Percentiles rank a stretch among this genome's conserved stretches.
Conservation (phyloP, 2,797 vertebrate genomes). For the Phrynocephalus forsythii region DNA sequence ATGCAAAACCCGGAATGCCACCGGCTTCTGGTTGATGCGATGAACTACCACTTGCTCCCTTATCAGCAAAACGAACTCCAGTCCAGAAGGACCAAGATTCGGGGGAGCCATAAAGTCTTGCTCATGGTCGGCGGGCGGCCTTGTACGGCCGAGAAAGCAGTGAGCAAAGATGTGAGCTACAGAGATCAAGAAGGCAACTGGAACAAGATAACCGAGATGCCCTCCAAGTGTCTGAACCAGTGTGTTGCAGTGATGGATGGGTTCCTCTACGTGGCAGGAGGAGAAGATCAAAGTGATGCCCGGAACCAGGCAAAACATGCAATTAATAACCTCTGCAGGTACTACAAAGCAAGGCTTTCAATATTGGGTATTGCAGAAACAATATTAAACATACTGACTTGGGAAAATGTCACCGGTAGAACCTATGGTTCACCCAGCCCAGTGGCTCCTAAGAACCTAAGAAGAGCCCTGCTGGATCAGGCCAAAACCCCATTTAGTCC, state of each 20-base stretch:
- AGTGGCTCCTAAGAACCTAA: no score
- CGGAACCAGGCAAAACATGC: slow-evolving; percentile 90
- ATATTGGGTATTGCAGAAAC: not conserved
- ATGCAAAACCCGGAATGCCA: slow-evolving; percentile 88
- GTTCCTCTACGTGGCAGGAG: slow-evolving; percentile 87
- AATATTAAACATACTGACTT: not conserved
- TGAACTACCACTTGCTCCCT: slow-evolving; percentile 91
- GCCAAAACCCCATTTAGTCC: no score
- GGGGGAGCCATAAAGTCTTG: slow-evolving; percentile 82
- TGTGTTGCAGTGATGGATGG: slow-evolving; percentile 89
- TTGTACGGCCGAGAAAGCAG: slow-evolving; percentile 84
- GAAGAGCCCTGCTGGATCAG: no score
- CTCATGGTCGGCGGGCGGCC: slow-evolving; percentile 83
- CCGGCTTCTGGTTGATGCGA: slow-evolving; percentile 87
- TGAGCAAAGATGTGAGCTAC: slow-evolving; percentile 82
- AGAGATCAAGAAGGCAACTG: slow-evolving; percentile 74
- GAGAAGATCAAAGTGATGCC: slow-evolving; percentile 88
- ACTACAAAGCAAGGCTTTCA: not conserved
- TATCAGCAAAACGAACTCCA: slow-evolving; percentile 88
- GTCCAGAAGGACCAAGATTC: slow-evolving; percentile 83
- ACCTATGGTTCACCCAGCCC: not conserved
- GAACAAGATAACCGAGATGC: slow-evolving; percentile 87
- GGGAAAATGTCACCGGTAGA: not conserved
- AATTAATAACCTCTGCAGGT: slow-evolving; percentile 87
- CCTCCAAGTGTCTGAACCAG: slow-evolving; percentile 89